Evolutionary conservation across 64 coral and sea anemone genomes (phyloP).

Genomic region (Acropora tenuis): DNA sequence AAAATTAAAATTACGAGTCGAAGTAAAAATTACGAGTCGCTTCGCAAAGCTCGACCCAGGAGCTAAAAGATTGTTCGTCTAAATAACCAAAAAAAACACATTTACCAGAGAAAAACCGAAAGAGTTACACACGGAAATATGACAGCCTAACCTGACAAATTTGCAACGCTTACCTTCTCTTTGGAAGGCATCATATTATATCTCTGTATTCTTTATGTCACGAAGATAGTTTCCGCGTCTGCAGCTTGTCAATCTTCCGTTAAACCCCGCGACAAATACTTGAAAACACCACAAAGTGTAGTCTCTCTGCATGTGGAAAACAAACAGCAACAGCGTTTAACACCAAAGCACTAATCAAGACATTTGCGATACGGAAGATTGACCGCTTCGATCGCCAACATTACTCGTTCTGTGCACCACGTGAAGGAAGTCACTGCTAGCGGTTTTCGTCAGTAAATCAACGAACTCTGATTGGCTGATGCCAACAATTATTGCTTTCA

Average conservation of each 20-base stretch:
- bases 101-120: not conserved
- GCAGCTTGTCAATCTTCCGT: not conserved
- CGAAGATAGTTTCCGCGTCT: not conserved
- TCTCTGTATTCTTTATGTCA: not conserved
- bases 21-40: no score
- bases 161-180: not conserved
- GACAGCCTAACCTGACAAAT: not conserved
- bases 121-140: not conserved
- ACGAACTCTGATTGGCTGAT: slow-evolving; percentile 15
- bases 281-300: not conserved
- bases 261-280: not conserved
- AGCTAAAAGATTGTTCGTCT: not conserved
- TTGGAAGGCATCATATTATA: not conserved
- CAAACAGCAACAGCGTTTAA: not conserved
- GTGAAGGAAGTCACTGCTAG: not conserved
- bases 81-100: not conserved
- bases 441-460: not conserved
- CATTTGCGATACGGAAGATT: not conserved
- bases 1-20: no score
- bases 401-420: not conserved
- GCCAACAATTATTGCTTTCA: not conserved
- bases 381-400: not conserved
- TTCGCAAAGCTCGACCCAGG: no score
- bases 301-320: not conserved
- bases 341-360: not conserved